Percentiles rank a stretch among this genome's conserved stretches.
phyloP scores from a whole-genome alignment of 2,797 vertebrate genomes.

The Clarias pachynema region DNA sequence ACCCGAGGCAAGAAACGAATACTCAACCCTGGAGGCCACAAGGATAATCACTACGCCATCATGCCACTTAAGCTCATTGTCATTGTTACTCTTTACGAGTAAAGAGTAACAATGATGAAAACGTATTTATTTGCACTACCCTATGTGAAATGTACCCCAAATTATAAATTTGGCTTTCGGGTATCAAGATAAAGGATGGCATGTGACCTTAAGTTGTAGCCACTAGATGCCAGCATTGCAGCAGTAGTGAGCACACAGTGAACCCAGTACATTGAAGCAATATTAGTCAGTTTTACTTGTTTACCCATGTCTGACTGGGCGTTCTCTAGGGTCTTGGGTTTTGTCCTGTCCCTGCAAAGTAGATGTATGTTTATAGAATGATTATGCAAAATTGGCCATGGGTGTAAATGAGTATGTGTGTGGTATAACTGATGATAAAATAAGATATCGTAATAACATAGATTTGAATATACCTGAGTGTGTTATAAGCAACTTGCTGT shows the following conservation, averaged over 20 bases:
- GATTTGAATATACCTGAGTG: not conserved
- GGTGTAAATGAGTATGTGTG: not conserved
- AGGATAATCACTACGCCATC: no score
- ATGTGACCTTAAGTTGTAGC: not conserved
- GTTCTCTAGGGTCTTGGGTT: not conserved
- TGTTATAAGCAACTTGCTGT: not conserved
- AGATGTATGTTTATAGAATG: not conserved
- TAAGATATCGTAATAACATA: not conserved
- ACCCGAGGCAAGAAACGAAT: no score
- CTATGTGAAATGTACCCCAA: no score
- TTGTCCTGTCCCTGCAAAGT: not conserved
- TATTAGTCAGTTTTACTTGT: not conserved
- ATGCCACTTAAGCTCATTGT: no score
- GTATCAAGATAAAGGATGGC: not conserved
- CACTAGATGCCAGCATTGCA: constrained; percentile 22
- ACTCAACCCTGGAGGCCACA: no score
- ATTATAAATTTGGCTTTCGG: no score
- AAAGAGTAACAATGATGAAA: no score
- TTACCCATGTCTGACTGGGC: not conserved
- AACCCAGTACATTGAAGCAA: not conserved
- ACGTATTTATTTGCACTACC: no score
- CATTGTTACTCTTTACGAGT: no score
- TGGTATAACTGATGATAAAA: not conserved
- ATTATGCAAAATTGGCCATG: not conserved
- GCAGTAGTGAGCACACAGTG: not conserved